Conservation (phyloP, 1,140 invertebrate genomes). For the Argopecten irradians region DNA sequence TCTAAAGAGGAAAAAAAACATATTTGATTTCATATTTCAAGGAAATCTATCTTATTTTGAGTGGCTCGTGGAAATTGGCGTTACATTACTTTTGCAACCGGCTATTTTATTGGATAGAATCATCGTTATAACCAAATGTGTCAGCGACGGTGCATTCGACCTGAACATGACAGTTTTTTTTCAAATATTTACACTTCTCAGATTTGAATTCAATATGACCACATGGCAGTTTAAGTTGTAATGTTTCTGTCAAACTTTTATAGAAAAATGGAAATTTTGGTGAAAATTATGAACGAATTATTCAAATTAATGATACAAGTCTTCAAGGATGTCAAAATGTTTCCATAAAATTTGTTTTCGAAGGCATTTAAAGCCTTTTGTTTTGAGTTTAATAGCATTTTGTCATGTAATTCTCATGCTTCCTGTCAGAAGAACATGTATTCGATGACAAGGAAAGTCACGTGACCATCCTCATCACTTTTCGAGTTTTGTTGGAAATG, state of each 20-base stretch:
- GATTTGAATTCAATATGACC: background rate
- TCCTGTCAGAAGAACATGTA: background rate
- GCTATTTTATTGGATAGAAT: background rate
- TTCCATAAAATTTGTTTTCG: background rate
- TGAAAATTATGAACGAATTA: background rate
- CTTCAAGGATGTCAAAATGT: background rate
- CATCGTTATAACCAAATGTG: background rate
- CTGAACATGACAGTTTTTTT: background rate
- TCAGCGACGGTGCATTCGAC: background rate
- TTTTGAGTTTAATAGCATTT: conserved; percentile 5
- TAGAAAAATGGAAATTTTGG: conserved; percentile 3
- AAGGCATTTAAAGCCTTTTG: background rate
- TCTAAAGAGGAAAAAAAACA: no score
- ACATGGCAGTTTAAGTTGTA: background rate
- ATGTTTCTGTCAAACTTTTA: background rate
- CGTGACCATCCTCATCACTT: background rate
- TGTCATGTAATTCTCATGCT: background rate
- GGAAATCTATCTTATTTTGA: background rate
- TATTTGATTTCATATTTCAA: no score
- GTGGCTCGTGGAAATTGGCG: background rate
- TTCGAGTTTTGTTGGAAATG: background rate
- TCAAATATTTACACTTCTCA: background rate
- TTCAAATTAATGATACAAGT: background rate
- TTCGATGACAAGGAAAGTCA: background rate
- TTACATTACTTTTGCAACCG: background rate